phyloP scores from a whole-genome alignment of 2,888 invertebrate species.

The Stenodema calcarata region DNA sequence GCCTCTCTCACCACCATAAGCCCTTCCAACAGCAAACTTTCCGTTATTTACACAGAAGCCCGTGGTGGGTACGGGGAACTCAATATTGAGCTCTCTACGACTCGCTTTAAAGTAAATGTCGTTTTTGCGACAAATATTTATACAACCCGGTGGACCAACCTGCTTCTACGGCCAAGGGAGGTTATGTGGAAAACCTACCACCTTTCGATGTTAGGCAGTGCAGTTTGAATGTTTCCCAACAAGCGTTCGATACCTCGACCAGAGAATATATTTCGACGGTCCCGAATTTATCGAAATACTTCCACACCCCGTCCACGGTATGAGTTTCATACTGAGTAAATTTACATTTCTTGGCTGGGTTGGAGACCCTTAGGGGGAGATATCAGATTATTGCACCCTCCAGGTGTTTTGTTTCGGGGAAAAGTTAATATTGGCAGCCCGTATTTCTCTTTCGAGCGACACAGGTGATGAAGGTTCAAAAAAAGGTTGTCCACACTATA shows the following conservation, averaged over 20 bases:
- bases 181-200: background rate
- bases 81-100: background rate
- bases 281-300: background rate
- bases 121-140: slow-evolving; percentile 19
- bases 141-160: background rate
- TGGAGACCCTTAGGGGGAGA: background rate
- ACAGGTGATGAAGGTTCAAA: background rate
- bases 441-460: background rate
- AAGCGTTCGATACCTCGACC: background rate
- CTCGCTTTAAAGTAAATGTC: background rate
- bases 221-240: background rate
- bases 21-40: background rate
- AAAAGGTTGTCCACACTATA: too few species aligned
- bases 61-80: background rate
- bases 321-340: background rate
- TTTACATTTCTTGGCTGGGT: background rate
- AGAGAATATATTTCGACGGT: background rate
- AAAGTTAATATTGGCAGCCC: background rate
- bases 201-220: background rate
- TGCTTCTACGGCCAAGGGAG: too few species aligned
- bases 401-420: background rate
- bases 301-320: too few species aligned
- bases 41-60: background rate
- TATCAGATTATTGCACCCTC: background rate
- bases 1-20: background rate